Evolutionary conservation across 2,113 vertebrate species (phyloP).

Genomic region (Panthera uncia): DNA sequence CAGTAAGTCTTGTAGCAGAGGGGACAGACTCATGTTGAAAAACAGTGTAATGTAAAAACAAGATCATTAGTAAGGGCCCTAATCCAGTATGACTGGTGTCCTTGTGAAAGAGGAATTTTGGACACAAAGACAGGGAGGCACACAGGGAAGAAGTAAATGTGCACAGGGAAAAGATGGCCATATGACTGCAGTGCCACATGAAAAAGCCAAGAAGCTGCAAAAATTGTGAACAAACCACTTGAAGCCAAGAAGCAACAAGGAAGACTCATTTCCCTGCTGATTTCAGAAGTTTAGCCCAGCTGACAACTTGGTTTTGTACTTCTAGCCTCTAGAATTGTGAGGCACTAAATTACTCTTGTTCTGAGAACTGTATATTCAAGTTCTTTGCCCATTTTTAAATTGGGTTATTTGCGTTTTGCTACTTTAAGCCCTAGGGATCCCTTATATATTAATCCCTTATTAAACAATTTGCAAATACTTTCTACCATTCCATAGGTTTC

Average conservation of each 20-base stretch:
- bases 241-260: neutral
- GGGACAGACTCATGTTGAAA: neutral
- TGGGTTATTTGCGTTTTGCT: neutral
- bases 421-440: neutral
- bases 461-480: neutral
- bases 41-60: neutral
- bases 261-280: neutral
- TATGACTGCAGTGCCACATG: too few relatives aligned
- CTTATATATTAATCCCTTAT: neutral
- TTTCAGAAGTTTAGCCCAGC: neutral
- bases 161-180: neutral
- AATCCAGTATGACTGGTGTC: neutral
- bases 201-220: neutral
- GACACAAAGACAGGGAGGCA: neutral
- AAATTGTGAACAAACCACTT: neutral
- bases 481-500: neutral
- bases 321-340: neutral
- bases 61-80: neutral
- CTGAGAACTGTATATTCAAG: neutral
- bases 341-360: neutral
- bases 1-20: neutral
- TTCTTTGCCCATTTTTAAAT: neutral
- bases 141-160: neutral
- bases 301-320: neutral
- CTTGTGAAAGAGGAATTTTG: neutral